phyloP scores from a whole-genome alignment of 37 sponge, comb jelly and placozoan genomes.

The Lycopodina hypogea region DNA sequence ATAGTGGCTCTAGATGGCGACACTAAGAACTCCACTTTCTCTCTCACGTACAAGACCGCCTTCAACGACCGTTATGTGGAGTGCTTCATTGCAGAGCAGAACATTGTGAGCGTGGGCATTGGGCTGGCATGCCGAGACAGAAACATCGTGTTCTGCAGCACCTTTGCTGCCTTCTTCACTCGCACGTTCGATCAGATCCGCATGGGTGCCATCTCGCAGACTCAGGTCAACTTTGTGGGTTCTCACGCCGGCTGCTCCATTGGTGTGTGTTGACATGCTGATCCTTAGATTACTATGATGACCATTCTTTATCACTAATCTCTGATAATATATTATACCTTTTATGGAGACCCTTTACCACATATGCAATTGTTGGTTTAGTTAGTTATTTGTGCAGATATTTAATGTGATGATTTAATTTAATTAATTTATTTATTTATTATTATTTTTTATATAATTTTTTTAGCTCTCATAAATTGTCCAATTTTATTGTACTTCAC shows the following conservation, averaged over 20 bases:
- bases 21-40: constrained; percentile 98
- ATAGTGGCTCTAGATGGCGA: constrained; percentile 92
- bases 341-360: no score
- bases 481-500: no score
- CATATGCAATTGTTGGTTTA: no score
- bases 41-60: constrained; percentile 94
- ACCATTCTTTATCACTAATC: no score
- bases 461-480: no score
- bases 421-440: no score
- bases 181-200: constrained; percentile 97
- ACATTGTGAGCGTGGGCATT: constrained; percentile 91
- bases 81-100: constrained; percentile 99
- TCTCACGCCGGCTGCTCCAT: constrained; percentile 92
- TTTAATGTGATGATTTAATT: no score
- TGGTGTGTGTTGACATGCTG: constrained; percentile 58
- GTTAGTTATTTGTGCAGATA: no score
- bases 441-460: no score
- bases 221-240: constrained; percentile 92
- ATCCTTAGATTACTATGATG: neutral
- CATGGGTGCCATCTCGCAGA: constrained; percentile 99
- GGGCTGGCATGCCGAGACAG: constrained; percentile 86
- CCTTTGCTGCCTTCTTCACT: constrained; percentile 98
- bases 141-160: constrained; percentile 85
- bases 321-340: no score
- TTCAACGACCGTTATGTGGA: constrained; percentile 92